Evolutionary conservation across 1,140 invertebrate species (phyloP).

Genomic region (Sitophilus oryzae): DNA sequence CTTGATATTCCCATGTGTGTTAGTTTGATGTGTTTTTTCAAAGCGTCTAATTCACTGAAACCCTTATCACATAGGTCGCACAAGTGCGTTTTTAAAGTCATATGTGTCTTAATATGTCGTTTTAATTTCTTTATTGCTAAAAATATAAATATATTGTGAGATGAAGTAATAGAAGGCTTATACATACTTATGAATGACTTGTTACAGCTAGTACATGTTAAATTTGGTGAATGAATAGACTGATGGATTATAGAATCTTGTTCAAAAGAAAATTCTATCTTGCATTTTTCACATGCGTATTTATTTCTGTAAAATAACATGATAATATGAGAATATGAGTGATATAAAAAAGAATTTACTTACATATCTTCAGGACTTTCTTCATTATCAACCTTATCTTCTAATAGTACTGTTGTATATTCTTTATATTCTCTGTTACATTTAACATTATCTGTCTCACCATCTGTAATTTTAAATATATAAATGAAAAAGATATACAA

Average conservation of each 20-base stretch:
- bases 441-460: no score
- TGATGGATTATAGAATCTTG: conserved; percentile 8
- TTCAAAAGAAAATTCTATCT: conserved; percentile 1
- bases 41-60: conserved; percentile 3
- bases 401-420: no score
- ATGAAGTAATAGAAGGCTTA: neutral
- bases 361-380: no score
- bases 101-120: conserved; percentile 14
- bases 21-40: conserved; percentile 11
- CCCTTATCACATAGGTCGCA: conserved; percentile 13
- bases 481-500: no score
- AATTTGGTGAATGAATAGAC: conserved; percentile 2
- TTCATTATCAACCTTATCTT: no score
- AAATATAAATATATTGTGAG: neutral
- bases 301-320: no score
- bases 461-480: no score
- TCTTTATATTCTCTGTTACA: no score
- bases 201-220: conserved; percentile 5
- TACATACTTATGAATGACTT: conserved; percentile 9
- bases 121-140: conserved; percentile 11
- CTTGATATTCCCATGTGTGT: conserved; percentile 1
- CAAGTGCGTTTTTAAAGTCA: conserved; percentile 6
- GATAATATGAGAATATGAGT: no score
- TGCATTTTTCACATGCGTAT: conserved; percentile 3
- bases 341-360: no score